phyloP scores from a whole-genome alignment of 2,888 invertebrate genomes.

The Epinotia ramella region DNA sequence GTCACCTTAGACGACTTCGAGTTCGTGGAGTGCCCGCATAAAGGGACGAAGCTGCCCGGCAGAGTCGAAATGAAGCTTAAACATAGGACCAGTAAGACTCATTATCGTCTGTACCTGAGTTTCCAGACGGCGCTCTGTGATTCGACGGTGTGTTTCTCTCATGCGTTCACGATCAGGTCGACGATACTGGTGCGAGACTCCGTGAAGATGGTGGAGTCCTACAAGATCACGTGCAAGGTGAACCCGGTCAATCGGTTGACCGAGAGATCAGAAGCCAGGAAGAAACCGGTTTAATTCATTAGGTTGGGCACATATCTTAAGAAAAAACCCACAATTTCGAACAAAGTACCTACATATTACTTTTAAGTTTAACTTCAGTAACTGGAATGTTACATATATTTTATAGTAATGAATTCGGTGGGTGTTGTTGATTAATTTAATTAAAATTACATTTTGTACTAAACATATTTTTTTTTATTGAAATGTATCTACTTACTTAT shows the following conservation, averaged over 20 bases:
- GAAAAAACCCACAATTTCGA: neutral
- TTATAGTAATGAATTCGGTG: constrained; percentile 12
- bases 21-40: constrained; percentile 68
- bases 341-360: constrained; percentile 2
- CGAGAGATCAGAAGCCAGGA: constrained; percentile 28
- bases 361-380: constrained; percentile 33
- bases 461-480: neutral
- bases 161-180: constrained; percentile 76
- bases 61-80: constrained; percentile 79
- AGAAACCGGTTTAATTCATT: constrained; percentile 23
- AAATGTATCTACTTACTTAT: neutral
- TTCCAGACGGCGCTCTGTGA: constrained; percentile 79
- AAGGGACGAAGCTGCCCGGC: constrained; percentile 73
- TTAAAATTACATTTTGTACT: constrained; percentile 5
- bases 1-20: constrained; percentile 77
- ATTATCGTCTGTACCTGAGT: constrained; percentile 77
- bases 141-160: constrained; percentile 69
- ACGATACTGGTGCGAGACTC: constrained; percentile 77
- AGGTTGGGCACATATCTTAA: neutral
- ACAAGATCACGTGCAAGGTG: constrained; percentile 81
- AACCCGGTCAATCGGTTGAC: constrained; percentile 68
- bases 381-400: constrained; percentile 27
- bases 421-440: constrained; percentile 17
- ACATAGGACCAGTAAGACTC: constrained; percentile 73
- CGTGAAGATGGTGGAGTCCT: constrained; percentile 79